Evolutionary conservation across 2,113 vertebrate genomes (phyloP).

Genomic region (Rhabdomys dilectus): DNA sequence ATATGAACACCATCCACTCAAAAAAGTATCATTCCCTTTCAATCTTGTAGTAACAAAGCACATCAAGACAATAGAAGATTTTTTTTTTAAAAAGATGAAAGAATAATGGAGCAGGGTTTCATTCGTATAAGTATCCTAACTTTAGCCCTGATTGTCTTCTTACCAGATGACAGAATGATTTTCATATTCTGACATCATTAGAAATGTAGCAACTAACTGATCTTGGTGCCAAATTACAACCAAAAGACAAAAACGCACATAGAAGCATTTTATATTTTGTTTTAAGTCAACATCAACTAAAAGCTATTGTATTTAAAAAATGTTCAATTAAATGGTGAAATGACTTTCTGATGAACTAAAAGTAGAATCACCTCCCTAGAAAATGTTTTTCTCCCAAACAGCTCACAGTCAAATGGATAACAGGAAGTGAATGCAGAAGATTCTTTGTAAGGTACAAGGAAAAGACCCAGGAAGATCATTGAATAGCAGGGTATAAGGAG

Average conservation of each 20-base stretch:
- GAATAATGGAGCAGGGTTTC: slow-evolving; percentile 38
- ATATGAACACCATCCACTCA: slow-evolving; percentile 46
- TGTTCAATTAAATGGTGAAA: not conserved
- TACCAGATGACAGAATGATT: slow-evolving; percentile 4
- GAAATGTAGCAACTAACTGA: not conserved
- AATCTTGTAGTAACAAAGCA: not conserved
- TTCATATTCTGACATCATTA: slow-evolving; percentile 30
- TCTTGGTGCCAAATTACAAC: slow-evolving; percentile 25
- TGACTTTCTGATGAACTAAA: not conserved
- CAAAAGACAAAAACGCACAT: not conserved
- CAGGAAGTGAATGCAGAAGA: not conserved
- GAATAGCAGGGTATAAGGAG: not conserved
- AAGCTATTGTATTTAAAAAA: not conserved
- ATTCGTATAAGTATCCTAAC: not conserved
- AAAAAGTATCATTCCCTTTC: slow-evolving; percentile 47
- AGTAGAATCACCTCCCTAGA: not conserved
- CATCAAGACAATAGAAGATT: not conserved
- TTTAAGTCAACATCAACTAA: not conserved
- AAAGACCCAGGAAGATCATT: not conserved
- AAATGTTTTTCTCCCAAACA: not conserved
- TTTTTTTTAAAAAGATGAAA: not conserved
- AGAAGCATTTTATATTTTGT: not conserved
- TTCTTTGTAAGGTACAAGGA: not conserved
- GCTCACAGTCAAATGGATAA: not conserved
- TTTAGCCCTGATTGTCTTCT: not conserved